Base-by-base conservation (phyloP, 2,888 invertebrate genomes). In the Stratiomys singularior region DNA sequence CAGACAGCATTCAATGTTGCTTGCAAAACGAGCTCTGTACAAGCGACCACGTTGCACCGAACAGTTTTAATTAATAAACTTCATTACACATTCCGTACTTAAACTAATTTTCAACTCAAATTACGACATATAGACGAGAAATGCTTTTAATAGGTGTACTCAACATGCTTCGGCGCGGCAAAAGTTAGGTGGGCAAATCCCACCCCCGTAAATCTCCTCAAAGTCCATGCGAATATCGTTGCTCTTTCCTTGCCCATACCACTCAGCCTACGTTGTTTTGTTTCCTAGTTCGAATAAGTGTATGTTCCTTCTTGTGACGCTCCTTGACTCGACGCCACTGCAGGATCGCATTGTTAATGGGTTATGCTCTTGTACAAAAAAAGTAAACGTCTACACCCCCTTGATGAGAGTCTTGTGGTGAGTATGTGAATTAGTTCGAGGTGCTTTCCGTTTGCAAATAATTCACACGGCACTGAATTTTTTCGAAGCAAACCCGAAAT, bases 1-100 rank as follows among this genome's bases (percentile, higher is more conserved):
- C 11, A 9, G 27, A 21, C 25, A 44, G 46, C 69, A 69, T 69
- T 66, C 25, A 2, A 46, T 37, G 37, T 9, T 37, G 3, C 3
- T 37, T 37, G 71, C 27, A 23, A n/a, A 18, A 46, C 11, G 44
- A n/a, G 66, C n/a, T 66, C 30, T 2, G 66, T 44, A 21, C 47
- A 1, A 69, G 72, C 27, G n/a, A 30, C 56, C 58, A 58, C 37
- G 76, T 64, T 63, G 46, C 58, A 79, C 80, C 79, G 81, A 82
- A 80, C 81, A 81, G 82, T 82, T 82, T 82, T 82, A 82, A 82
- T 82, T 82, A 82, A 82, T 82, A 82, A 82, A 82, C 81, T 82
- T 82, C 81, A 82, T 81, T 82, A 82, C 81, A 82, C 82, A 81
- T 82, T 82, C 81, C 81, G 80, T 81, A 82, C 81, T 82, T 82